These are phyloP conservation scores for Oscheius sp. DNA, from an alignment of 2,888 invertebrate genomes.

Conservation along the genomic window DNA sequence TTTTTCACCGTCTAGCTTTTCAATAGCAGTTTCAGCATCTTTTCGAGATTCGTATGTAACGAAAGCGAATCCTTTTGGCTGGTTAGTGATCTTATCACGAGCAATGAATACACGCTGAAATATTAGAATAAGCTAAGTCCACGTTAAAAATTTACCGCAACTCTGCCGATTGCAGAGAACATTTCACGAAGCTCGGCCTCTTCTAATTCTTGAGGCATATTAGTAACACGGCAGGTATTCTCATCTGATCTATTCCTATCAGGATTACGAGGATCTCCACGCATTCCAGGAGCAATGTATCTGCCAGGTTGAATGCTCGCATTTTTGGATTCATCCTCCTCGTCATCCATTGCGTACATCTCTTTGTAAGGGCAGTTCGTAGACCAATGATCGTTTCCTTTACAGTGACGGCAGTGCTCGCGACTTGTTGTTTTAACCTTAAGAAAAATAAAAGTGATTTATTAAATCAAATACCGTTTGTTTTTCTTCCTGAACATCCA, in stretches of 20 bases:
- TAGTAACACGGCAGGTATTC: constrained; percentile 94
- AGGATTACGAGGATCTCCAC: constrained; percentile 17
- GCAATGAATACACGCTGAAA: constrained; percentile 89
- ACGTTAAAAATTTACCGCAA: background rate
- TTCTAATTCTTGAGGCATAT: constrained; percentile 89
- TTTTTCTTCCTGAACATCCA: constrained; percentile 71
- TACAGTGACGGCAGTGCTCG: constrained; percentile 69
- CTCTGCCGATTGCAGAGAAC: constrained; percentile 86
- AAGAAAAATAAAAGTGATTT: background rate
- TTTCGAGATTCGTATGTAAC: constrained; percentile 91
- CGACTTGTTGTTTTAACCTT: constrained; percentile 52
- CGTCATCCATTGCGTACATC: constrained; percentile 57
- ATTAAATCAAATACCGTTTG: constrained; percentile 31
- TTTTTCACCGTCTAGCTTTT: constrained; percentile 71
- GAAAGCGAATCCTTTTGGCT: constrained; percentile 88
- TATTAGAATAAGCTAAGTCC: background rate
- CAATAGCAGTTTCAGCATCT: constrained; percentile 81
- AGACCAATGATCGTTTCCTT: constrained; percentile 88
- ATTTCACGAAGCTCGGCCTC: constrained; percentile 94
- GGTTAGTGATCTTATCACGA: constrained; percentile 80
- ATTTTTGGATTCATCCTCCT: constrained; percentile 50
- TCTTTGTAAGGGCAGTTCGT: constrained; percentile 93
- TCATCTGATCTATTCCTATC: constrained; percentile 60
- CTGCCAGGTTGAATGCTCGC: constrained; percentile 31
- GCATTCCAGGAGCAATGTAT: constrained; percentile 37